Base-by-base conservation (phyloP, 2,888 invertebrate species). In the Trachelus troglodyta region DNA sequence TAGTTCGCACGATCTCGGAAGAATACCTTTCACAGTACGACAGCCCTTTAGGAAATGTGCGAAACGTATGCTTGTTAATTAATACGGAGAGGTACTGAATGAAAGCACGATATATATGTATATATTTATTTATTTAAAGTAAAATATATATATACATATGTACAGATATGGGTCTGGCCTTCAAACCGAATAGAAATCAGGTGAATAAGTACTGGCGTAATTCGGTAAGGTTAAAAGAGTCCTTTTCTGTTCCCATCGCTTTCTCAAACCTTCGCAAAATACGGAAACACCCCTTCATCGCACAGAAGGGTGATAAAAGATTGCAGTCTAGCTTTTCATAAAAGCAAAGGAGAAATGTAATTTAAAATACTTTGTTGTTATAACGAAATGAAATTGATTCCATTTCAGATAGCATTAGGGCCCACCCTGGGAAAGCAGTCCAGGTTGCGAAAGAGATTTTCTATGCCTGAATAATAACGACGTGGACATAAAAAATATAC, bases 321-420 rank as follows among this genome's bases (percentile, higher is more conserved):
- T 35, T 69, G 33, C 35, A 76, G 40, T 37, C 31, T 33, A 40
- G 33, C 15, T 56, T 76, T 76, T 30, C 34, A 76, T 71, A 71
- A 76, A 23, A 73, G 12, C 31, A n/a, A 73, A 76, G 33, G 76
- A 56, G 76, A 76, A 73, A 56, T 40, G 71, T 73, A 34, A 76
- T 71, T 40, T 76, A 76, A 73, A 76, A 76, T 23, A 73, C 37
- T 76, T 40, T 37, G 31, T 73, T 76, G 40, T 56, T 76, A 73
- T 56, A 56, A 34, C 30, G 68, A 73, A 76, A 76, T 56, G 34
- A 73, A 76, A 73, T 76, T 73, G 73, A 73, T 73, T 76, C 33
- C 40, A 56, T 40, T 40, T n/a, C n/a, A 73, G 56, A 33, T 73
- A 73, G 56, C 11, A 68, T 34, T 75, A 34, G 34, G 40, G 40